A percentile compares a stretch with the other conserved stretches of the same genome.
Evolutionary conservation across 1,140 invertebrate species (phyloP).

Genomic region (Lepidostoma basale): DNA sequence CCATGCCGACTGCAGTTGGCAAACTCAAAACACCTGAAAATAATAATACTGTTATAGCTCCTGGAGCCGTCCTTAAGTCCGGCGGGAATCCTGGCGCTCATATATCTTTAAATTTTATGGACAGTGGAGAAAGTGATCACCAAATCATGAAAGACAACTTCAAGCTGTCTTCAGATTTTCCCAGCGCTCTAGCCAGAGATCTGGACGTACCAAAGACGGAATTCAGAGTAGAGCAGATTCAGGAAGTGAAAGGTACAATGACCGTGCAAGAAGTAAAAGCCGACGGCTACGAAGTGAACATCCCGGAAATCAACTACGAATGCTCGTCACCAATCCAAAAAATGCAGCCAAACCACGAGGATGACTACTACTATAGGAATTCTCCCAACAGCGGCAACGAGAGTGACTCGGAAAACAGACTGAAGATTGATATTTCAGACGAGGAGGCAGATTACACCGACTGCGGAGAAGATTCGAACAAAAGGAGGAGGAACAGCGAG

Average conservation of each 20-base stretch:
- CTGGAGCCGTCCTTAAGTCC: constrained; percentile 11
- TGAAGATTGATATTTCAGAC: constrained; percentile 43
- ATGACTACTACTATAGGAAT: constrained; percentile 37
- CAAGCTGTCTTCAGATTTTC: constrained; percentile 23
- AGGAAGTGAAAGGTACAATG: constrained; percentile 27
- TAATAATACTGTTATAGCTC: constrained; percentile 40
- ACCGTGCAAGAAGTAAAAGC: constrained; percentile 1
- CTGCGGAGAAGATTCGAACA: constrained; percentile 15
- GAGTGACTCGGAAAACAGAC: constrained; percentile 40
- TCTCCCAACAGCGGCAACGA: constrained; percentile 41
- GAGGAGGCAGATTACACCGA: constrained; percentile 32
- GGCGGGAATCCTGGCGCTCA: neutral
- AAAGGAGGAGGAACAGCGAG: constrained; percentile 30
- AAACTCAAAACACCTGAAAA: constrained; percentile 40
- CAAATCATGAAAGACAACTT: constrained; percentile 43
- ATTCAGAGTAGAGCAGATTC: constrained; percentile 20
- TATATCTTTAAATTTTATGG: neutral
- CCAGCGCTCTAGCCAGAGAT: constrained; percentile 23
- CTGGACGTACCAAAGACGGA: constrained; percentile 20
- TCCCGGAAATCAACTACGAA: constrained; percentile 17
- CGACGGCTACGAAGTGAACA: constrained; percentile 19
- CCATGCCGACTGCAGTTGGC: constrained; percentile 40
- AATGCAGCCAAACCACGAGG: constrained; percentile 12
- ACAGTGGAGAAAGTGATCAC: constrained; percentile 19
- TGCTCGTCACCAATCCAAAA: constrained; percentile 13